These are phyloP conservation scores for Carcharodon carcharias DNA, from an alignment of 2,797 vertebrate genomes.

Conservation along the genomic window DNA sequence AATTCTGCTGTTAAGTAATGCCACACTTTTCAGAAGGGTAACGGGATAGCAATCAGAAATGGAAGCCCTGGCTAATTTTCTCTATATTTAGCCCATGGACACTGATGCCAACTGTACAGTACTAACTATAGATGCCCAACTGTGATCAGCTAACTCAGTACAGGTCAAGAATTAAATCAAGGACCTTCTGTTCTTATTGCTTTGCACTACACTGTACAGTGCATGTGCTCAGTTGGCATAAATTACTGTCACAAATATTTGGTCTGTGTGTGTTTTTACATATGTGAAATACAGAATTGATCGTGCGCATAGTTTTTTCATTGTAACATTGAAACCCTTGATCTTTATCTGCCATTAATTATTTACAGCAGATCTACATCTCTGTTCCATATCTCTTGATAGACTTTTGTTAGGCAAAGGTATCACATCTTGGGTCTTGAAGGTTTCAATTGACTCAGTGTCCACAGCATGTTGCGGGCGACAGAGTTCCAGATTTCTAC, in stretches of 20 bases:
- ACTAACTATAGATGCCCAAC: background rate
- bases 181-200: background rate
- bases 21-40: background rate
- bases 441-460: background rate
- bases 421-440: background rate
- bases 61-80: background rate
- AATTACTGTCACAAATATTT: background rate
- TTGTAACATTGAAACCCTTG: background rate
- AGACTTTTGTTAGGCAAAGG: background rate
- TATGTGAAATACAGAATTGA: background rate
- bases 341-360: background rate
- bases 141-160: background rate
- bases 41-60: background rate
- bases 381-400: background rate
- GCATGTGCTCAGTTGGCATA: background rate
- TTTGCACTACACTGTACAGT: background rate
- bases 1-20: background rate
- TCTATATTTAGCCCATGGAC: background rate
- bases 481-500: background rate
- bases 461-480: background rate
- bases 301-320: background rate
- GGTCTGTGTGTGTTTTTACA: background rate
- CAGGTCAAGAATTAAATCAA: background rate
- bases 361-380: background rate
- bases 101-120: background rate